A percentile compares a stretch with the other conserved stretches of the same genome.
These are phyloP conservation scores for Acanthoscelides obtectus DNA, from an alignment of 2,888 invertebrate species.

Conservation along the genomic window DNA sequence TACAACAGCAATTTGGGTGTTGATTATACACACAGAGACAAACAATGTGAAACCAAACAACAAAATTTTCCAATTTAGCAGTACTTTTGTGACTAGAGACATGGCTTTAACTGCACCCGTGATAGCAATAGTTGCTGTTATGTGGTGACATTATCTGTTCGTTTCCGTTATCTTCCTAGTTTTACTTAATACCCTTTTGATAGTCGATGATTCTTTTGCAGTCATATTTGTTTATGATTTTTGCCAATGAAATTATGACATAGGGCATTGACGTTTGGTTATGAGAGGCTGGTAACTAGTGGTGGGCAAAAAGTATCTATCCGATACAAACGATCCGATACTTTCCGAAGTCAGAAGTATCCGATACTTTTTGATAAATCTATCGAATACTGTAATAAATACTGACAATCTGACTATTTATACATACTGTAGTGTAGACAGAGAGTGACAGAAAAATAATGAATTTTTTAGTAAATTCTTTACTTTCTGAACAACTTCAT, in stretches of 20 bases:
- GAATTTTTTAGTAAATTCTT: too few relatives aligned
- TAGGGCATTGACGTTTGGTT: too few relatives aligned
- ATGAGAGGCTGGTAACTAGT: too few relatives aligned
- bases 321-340: too few relatives aligned
- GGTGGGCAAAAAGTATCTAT: too few relatives aligned
- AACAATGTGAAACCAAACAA: conserved; percentile 21
- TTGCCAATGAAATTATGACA: background rate
- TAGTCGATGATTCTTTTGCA: background rate
- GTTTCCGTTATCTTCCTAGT: background rate
- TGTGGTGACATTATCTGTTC: background rate
- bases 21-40: conserved; percentile 17
- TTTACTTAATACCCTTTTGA: background rate
- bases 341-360: too few relatives aligned
- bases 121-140: background rate
- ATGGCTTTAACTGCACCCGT: background rate
- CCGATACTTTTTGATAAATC: too few relatives aligned
- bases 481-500: too few relatives aligned
- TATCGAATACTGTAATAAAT: too few relatives aligned
- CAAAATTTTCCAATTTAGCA: conserved; percentile 24
- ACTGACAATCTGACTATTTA: too few relatives aligned
- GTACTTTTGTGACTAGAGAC: conserved; percentile 6
- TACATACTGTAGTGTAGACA: too few relatives aligned
- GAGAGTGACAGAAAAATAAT: too few relatives aligned
- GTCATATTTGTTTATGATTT: background rate
- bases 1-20: conserved; percentile 20